phyloP scores from a whole-genome alignment of 2,888 invertebrate genomes.

The Steinernema scapterisci region DNA sequence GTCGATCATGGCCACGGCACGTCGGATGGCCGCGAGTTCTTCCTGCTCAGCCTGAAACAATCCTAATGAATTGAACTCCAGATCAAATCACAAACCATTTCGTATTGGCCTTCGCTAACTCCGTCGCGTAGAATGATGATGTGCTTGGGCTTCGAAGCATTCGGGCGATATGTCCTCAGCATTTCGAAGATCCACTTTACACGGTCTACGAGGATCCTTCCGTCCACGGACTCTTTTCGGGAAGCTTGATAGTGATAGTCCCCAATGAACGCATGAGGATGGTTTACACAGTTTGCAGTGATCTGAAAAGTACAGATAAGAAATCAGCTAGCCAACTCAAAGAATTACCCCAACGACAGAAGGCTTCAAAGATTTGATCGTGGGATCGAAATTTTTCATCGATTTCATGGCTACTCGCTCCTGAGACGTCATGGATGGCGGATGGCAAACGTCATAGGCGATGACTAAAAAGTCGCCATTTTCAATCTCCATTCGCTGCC shows the following conservation, averaged over 20 bases:
- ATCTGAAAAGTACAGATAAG: constrained; percentile 30
- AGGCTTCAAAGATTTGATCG: background rate
- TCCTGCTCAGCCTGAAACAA: background rate
- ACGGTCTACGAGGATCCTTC: constrained; percentile 14
- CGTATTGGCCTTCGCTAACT: constrained; percentile 44
- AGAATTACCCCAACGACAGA: constrained; percentile 11
- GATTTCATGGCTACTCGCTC: background rate
- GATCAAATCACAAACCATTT: constrained; percentile 34
- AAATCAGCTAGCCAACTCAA: background rate
- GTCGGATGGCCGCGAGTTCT: constrained; percentile 6
- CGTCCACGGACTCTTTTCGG: constrained; percentile 30
- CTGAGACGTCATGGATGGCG: background rate
- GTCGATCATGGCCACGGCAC: constrained; percentile 23
- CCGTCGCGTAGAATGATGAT: constrained; percentile 47
- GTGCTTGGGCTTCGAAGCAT: constrained; percentile 20
- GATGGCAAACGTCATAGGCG: constrained; percentile 31
- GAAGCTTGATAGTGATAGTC: constrained; percentile 46
- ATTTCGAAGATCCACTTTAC: constrained; percentile 35
- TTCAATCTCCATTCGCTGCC: constrained; percentile 24
- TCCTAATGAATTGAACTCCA: background rate
- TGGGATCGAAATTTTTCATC: background rate
- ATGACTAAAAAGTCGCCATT: constrained; percentile 17
- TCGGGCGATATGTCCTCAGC: constrained; percentile 37
- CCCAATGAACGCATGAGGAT: constrained; percentile 40
- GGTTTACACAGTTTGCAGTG: constrained; percentile 35